Percentiles rank a stretch among this genome's conserved stretches.
phyloP scores from a whole-genome alignment of 1,140 invertebrate genomes.

The Nixonia krombeini region DNA sequence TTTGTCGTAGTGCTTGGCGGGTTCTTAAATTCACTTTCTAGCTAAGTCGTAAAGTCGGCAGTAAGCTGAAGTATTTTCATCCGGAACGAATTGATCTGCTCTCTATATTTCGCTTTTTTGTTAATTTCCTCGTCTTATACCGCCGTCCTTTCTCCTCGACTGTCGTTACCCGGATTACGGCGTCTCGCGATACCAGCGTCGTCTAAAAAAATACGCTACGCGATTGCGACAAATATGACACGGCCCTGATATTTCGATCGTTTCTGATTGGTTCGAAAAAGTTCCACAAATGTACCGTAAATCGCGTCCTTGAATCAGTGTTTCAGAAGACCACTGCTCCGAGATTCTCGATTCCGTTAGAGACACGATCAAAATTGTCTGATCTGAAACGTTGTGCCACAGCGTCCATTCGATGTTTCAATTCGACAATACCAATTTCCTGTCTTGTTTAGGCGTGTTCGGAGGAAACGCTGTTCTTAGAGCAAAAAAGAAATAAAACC shows the following conservation, averaged over 20 bases:
- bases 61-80: constrained; percentile 40
- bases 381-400: no score
- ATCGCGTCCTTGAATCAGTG: constrained; percentile 13
- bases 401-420: no score
- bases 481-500: constrained; percentile 1
- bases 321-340: constrained; percentile 1
- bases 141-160: constrained; percentile 33
- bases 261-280: constrained; percentile 17
- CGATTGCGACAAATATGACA: constrained; percentile 20
- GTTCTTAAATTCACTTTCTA: constrained; percentile 68
- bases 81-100: constrained; percentile 54
- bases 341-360: not conserved
- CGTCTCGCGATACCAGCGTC: constrained; percentile 23
- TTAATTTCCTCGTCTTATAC: constrained; percentile 24
- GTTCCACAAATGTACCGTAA: constrained; percentile 16
- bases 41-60: constrained; percentile 60
- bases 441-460: no score
- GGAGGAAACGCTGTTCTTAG: not conserved
- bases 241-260: constrained; percentile 6
- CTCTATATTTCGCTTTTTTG: constrained; percentile 48
- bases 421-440: no score
- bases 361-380: no score
- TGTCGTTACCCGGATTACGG: constrained; percentile 20
- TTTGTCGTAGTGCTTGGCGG: constrained; percentile 36
- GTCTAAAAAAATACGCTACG: constrained; percentile 14